These are phyloP conservation scores for Tapera naevia DNA, from an alignment of 2,797 vertebrate genomes.

Conservation along the genomic window DNA sequence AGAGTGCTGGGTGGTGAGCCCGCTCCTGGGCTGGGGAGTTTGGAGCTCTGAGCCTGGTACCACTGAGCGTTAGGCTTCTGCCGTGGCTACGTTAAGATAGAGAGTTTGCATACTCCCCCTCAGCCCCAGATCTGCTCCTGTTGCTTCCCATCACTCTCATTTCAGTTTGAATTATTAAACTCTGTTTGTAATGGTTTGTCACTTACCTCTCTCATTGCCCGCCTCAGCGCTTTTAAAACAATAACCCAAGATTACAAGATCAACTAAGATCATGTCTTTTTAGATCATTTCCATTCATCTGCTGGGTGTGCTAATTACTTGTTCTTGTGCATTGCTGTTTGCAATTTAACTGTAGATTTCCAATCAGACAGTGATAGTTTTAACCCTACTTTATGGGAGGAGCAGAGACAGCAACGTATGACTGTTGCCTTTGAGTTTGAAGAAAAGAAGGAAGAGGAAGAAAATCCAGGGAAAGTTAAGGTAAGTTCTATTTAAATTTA, in stretches of 20 bases:
- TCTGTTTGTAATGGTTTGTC: neutral
- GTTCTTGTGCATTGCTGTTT: constrained; percentile 24
- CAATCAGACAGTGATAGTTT: constrained; percentile 99
- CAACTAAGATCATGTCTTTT: accelerated
- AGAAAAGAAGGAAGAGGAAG: constrained; percentile 97
- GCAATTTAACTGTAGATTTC: constrained; percentile 85
- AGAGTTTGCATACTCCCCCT: neutral
- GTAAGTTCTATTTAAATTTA: constrained; percentile 66
- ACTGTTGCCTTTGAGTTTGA: constrained; percentile 99
- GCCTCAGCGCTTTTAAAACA: neutral
- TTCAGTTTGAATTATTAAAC: neutral
- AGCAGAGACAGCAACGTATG: constrained; percentile 98
- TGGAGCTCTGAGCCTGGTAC: neutral
- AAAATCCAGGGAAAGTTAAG: constrained; percentile 95
- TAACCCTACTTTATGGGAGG: constrained; percentile 98
- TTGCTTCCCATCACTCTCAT: neutral
- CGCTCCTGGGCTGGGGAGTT: accelerated
- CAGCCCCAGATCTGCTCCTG: neutral
- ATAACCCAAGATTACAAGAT: neutral
- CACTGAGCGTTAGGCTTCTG: neutral
- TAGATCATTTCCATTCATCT: neutral
- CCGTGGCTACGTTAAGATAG: accelerated
- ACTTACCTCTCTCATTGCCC: neutral
- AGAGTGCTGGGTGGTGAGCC: neutral
- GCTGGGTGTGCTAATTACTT: neutral